A percentile compares a stretch with the other conserved stretches of the same genome.
These are phyloP conservation scores for Watsonalla cultraria DNA, from an alignment of 2,888 invertebrate species.

Conservation along the genomic window DNA sequence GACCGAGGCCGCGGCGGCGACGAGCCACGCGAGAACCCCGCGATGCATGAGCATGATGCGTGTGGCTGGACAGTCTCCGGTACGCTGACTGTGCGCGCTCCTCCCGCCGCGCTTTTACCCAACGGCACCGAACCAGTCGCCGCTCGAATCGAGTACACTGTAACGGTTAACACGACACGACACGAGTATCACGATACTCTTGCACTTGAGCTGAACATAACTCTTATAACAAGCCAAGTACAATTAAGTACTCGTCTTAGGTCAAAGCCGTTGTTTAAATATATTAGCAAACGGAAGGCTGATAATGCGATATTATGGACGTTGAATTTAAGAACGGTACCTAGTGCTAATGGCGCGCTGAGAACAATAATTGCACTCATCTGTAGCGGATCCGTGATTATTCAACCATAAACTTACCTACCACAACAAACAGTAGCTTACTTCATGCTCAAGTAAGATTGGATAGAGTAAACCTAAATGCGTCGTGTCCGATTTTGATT, in stretches of 20 bases:
- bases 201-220: conserved; percentile 22
- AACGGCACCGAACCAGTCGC: conserved; percentile 61
- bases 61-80: conserved; percentile 43
- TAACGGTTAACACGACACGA: conserved; percentile 69
- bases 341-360: too few species aligned
- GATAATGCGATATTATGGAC: too few species aligned
- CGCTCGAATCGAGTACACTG: conserved; percentile 66
- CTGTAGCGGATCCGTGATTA: too few species aligned
- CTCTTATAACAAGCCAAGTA: not conserved
- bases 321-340: too few species aligned
- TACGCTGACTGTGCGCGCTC: conserved; percentile 52
- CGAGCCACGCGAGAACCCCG: conserved; percentile 32
- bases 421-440: too few species aligned
- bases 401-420: too few species aligned
- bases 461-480: too few species aligned
- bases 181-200: conserved; percentile 40
- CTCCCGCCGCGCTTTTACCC: conserved; percentile 68
- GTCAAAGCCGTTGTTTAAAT: not conserved
- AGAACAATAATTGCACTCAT: too few species aligned
- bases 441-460: too few species aligned
- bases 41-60: conserved; percentile 50
- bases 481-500: too few species aligned
- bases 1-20: conserved; percentile 46
- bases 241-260: not conserved
- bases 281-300: not conserved